Evolutionary conservation across 2,113 vertebrate genomes (phyloP).

Genomic region (Tamias sibiricus): DNA sequence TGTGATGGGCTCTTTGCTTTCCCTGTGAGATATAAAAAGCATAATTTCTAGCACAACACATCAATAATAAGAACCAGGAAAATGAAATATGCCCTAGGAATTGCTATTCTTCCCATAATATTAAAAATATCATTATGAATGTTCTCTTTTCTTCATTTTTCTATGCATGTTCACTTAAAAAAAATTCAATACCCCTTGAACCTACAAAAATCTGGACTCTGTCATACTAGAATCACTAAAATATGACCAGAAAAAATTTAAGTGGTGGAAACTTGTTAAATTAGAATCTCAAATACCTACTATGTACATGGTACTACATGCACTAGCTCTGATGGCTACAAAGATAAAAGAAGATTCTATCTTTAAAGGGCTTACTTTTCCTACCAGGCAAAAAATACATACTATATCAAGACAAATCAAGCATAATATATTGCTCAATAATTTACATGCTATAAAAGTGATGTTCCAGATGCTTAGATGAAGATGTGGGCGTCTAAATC

Average conservation of each 20-base stretch:
- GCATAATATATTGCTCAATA: not conserved
- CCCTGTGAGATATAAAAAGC: not conserved
- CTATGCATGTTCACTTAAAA: not conserved
- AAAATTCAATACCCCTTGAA: not conserved
- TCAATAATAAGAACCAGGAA: not conserved
- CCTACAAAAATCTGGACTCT: not conserved
- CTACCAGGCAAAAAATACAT: not conserved
- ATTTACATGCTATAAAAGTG: not conserved
- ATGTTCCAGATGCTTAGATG: not conserved
- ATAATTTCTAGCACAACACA: not conserved
- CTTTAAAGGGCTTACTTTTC: constrained; percentile 20
- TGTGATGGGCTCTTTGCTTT: not conserved
- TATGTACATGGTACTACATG: not conserved
- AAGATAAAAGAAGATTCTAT: not conserved
- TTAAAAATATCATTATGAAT: not conserved
- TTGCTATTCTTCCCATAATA: not conserved
- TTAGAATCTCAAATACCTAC: not conserved
- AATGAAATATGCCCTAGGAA: constrained; percentile 12
- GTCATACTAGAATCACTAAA: not conserved
- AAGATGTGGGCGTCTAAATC: not conserved
- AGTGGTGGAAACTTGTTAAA: not conserved
- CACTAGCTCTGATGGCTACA: not conserved
- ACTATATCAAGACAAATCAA: constrained; percentile 15
- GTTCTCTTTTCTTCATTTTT: not conserved
- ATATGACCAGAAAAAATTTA: not conserved